Evolutionary conservation across 2,113 vertebrate species (phyloP), one percentile per base, ranked within the genome.

Genomic region (Peromyscus polionotus): DNA sequence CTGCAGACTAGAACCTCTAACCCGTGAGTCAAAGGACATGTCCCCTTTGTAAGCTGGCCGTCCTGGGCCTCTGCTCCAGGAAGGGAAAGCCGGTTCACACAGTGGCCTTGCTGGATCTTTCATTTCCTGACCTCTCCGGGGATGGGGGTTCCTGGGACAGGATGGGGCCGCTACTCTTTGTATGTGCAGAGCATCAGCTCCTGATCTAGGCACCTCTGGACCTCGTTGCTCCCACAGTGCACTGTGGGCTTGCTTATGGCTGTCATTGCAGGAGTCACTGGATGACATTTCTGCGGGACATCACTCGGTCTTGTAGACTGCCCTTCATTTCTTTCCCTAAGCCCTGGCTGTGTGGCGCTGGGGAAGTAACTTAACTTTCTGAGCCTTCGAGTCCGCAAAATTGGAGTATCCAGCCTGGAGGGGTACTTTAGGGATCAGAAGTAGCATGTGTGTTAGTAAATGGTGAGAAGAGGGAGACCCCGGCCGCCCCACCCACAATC

Each of bases 281-380:
- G 1, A 3, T 24, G 73, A 26, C 36, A 14, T 11, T 3, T 13
- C 26, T 5, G 12, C 39, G 12, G 39, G 26, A 0, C 57, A 79
- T 9, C n/a, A 13, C n/a, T 54, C 57, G 2, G 7, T 42, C 65
- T 0, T 61, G 5, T 6, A 36, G 0, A 7, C 2, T 6, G 0
- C 42, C 20, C 26, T 51, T 39, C 14, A 19, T 33, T 48, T 42
- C 86, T 31, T n/a, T 28, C 20, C 84, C 10, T 0, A 48, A 48
- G 68, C 5, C 20, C 61, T 39, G 19, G 67, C 45, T 24, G 5
- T 45, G 45, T 20, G 36, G n/a, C 81, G 33, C 22, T 13, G 7
- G 87, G 19, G 68, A 54, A 17, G 8, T 65, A 20, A 20, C 48
- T 76, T 14, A 10, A 16, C 68, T 85, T 28, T 83, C 51, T 72